These are phyloP conservation scores for Spongia lamella DNA, from an alignment of 37 sponge, comb jelly and placozoan genomes.

Conservation along the genomic window DNA sequence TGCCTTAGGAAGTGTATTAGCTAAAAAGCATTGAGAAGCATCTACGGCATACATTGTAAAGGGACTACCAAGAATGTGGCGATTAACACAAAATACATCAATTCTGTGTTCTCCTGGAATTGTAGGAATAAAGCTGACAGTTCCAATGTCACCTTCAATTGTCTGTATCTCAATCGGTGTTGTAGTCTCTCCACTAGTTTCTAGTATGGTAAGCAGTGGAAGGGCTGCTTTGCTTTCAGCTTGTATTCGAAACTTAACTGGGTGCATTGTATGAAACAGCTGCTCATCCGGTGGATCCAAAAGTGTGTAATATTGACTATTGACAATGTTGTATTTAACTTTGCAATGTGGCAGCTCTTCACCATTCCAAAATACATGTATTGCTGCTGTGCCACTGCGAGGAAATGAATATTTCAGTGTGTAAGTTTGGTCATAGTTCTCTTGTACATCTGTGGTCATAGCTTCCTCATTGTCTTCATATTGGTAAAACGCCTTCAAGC, in stretches of 20 bases:
- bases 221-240: slow-evolving; percentile 28
- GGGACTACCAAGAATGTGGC: slow-evolving; percentile 61
- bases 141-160: slow-evolving; percentile 41
- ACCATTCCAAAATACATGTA: slow-evolving; percentile 41
- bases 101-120: slow-evolving; percentile 60
- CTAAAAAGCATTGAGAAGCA: slow-evolving; percentile 40
- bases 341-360: slow-evolving; percentile 49
- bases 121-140: slow-evolving; percentile 60
- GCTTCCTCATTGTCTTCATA: slow-evolving; percentile 28
- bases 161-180: slow-evolving; percentile 42
- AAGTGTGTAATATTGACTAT: slow-evolving; percentile 32
- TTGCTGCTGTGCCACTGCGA: slow-evolving; percentile 39
- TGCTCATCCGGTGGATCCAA: slow-evolving; percentile 20
- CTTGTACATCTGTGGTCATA: slow-evolving; percentile 13
- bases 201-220: slow-evolving; percentile 47
- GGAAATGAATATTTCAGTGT: slow-evolving; percentile 40
- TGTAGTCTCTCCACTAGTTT: slow-evolving; percentile 40
- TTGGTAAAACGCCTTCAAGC: slow-evolving; percentile 25
- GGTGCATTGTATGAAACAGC: slow-evolving; percentile 42
- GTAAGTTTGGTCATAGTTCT: slow-evolving; percentile 22
- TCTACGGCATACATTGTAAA: slow-evolving; percentile 55
- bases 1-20: slow-evolving; percentile 35
- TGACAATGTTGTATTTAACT: slow-evolving; percentile 43
- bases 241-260: slow-evolving; percentile 35
- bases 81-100: slow-evolving; percentile 60